Conservation (phyloP, 2,888 invertebrate genomes). For the Drosophila sordidula region DNA sequence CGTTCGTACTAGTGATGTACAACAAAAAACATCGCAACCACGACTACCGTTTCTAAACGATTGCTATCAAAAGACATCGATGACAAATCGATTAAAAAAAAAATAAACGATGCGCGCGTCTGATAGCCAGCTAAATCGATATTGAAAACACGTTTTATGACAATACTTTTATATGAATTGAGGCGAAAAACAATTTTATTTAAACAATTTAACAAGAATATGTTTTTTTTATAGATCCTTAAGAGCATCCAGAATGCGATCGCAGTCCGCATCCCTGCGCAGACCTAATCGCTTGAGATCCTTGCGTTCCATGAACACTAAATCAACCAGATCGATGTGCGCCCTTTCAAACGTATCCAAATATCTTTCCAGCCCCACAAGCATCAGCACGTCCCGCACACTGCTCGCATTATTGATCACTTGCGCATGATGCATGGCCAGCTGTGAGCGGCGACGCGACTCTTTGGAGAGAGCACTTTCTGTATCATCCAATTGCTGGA, state of each 20-base stretch:
- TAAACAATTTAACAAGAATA: neutral
- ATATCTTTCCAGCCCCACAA: neutral
- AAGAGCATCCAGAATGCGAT: neutral
- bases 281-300: neutral
- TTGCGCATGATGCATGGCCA: neutral
- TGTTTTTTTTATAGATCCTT: neutral
- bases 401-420: neutral
- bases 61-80: constrained; percentile 32
- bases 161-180: too few relatives aligned
- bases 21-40: constrained; percentile 46
- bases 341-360: neutral
- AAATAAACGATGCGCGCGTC: neutral
- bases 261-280: neutral
- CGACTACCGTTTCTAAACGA: constrained; percentile 21
- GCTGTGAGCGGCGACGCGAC: neutral
- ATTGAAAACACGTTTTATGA: neutral
- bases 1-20: constrained; percentile 56
- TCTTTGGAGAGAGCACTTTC: neutral
- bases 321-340: neutral
- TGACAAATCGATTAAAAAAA: constrained; percentile 1
- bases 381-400: neutral
- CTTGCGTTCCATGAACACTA: neutral
- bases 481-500: neutral
- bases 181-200: neutral
- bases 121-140: neutral